Percentiles rank a stretch among this genome's conserved stretches.
Evolutionary conservation across 2,888 invertebrate species (phyloP).

Genomic region (Nymphalis urticae): DNA sequence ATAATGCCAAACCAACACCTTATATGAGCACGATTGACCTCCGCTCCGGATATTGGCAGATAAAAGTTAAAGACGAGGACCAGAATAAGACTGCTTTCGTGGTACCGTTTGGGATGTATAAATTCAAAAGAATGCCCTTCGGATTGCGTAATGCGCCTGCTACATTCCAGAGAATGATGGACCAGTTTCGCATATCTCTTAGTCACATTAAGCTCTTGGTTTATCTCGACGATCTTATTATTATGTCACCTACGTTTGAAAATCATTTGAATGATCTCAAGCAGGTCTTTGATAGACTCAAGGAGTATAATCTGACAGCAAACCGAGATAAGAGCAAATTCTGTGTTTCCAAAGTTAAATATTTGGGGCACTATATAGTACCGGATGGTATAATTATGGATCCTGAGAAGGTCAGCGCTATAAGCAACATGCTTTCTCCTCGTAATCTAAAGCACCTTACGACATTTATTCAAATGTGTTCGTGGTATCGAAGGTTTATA

Average conservation of each 20-base stretch:
- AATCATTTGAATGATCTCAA: slow-evolving; percentile 43
- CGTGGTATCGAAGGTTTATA: slow-evolving; percentile 37
- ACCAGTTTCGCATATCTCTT: slow-evolving; percentile 40
- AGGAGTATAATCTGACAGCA: slow-evolving; percentile 34
- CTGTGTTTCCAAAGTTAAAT: slow-evolving; percentile 38
- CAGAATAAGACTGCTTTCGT: slow-evolving; percentile 49
- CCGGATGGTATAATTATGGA: not conserved
- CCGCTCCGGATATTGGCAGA: slow-evolving; percentile 44
- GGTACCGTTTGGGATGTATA: slow-evolving; percentile 49
- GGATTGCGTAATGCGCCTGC: slow-evolving; percentile 50
- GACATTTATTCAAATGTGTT: slow-evolving; percentile 33
- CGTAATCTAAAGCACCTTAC: slow-evolving; percentile 37
- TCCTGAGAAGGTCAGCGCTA: not conserved
- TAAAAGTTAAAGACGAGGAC: slow-evolving; percentile 44
- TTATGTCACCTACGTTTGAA: slow-evolving; percentile 42
- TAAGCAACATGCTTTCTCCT: slow-evolving; percentile 5
- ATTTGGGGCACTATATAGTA: slow-evolving; percentile 40
- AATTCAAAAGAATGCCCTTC: slow-evolving; percentile 52
- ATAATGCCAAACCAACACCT: slow-evolving; percentile 43
- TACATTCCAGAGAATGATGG: slow-evolving; percentile 49
- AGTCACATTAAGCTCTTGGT: not conserved
- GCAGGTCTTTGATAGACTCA: slow-evolving; percentile 32
- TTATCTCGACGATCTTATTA: slow-evolving; percentile 50
- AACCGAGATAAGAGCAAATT: slow-evolving; percentile 42
- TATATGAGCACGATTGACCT: slow-evolving; percentile 46